Base-by-base conservation (phyloP, 23 tunicate genomes). In the Ascidia mentula region DNA sequence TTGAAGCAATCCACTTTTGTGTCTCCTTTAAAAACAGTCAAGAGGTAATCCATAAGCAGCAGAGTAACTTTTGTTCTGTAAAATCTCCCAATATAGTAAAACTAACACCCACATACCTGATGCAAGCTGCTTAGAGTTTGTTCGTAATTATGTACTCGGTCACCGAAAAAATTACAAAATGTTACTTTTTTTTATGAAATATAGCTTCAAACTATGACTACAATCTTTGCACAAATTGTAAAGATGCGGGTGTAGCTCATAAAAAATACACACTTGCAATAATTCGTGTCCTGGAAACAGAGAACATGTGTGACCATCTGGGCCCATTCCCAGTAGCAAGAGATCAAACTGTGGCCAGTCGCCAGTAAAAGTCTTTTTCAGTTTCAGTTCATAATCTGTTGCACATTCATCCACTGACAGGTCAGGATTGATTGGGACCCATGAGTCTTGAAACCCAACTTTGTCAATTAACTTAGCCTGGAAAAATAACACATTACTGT, bases 261-360 rank as follows among this genome's bases (percentile, higher is more conserved):
- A 53, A 53, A 53, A 20, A 28, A 3, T 53, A 53, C 69, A 46
- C 24, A 89, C 98, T 72, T 93, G 61, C 32, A 93, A 80, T 6
- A 93, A 72, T 32, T 80, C 69, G 60, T 93, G 93, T 13, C 86
- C 93, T 17, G 98, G 98, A 81, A 93, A 93, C 72, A 93, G 40
- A 8, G 98, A 93, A 74, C 98, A 93, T 22, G 98, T 93, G 82
- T 93, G 98, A 7, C 98, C 98, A 84, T 93, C 98, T 24, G 98
- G 98, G 45, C 98, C 98, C 98, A 93, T 93, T 32, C 98, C 98
- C 18, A 93, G 81, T 8, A 93, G 72, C 36, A 93, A 40, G 22
- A 93, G 75, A 72, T 93, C 98, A 76, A 93, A 93, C 71, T 76
- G 35, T 8, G 98, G 98, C 69, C 82, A 70, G 7, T 42, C 65